phyloP scores from a whole-genome alignment of 2,113 vertebrate genomes.

The Antechinus flavipes region DNA sequence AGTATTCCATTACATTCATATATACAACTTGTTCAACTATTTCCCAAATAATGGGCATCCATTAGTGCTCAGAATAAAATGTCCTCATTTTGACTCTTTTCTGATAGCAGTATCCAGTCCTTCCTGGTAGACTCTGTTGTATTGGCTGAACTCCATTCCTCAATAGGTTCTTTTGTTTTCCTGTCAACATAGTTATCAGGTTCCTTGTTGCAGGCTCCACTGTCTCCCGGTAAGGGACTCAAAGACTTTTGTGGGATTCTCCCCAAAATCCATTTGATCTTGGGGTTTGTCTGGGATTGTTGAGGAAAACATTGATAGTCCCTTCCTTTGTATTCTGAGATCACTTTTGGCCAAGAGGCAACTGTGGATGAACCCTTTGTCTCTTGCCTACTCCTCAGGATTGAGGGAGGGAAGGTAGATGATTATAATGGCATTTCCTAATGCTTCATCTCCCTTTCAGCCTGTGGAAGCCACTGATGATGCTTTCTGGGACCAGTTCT shows the following conservation, averaged over 20 bases:
- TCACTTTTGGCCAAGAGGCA: not conserved
- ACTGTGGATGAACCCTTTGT: not conserved
- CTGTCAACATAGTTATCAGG: not conserved
- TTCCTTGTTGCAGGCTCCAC: not conserved
- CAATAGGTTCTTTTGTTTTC: not conserved
- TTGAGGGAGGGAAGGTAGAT: not conserved
- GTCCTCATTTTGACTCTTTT: not conserved
- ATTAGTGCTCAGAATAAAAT: not conserved
- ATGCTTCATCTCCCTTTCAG: slow-evolving; percentile 78
- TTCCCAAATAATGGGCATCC: too few relatives aligned
- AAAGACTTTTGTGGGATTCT: not conserved
- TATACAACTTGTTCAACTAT: too few relatives aligned
- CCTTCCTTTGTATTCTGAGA: not conserved
- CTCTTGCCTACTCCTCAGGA: not conserved
- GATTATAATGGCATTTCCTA: not conserved
- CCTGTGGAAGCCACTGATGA: slow-evolving; percentile 98
- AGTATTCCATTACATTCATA: too few relatives aligned
- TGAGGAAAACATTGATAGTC: not conserved
- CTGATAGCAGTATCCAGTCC: not conserved
- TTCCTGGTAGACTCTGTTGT: not conserved
- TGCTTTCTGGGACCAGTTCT: slow-evolving; percentile 99
- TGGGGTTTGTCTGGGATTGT: not conserved
- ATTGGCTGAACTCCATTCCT: not conserved
- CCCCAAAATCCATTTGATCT: not conserved
- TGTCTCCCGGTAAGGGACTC: not conserved